These are phyloP conservation scores for Tenthredo amoena DNA, from an alignment of 2,888 invertebrate genomes.

Conservation along the genomic window DNA sequence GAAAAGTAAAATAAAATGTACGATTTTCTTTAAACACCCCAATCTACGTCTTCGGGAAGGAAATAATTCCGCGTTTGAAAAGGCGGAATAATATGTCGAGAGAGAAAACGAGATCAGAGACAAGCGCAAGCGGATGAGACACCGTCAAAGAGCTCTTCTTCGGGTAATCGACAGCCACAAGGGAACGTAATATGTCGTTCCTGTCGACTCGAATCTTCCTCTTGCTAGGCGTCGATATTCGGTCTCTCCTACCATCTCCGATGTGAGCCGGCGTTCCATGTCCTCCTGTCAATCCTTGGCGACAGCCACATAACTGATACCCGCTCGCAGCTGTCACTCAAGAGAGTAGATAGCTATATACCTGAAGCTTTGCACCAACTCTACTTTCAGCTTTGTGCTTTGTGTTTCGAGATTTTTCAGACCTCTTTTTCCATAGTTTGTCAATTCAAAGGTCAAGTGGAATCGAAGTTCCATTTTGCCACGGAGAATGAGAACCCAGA, in stretches of 20 bases:
- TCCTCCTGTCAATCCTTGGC: slow-evolving; percentile 40
- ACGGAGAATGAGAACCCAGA: not conserved
- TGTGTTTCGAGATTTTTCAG: not conserved
- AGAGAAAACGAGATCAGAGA: slow-evolving; percentile 44
- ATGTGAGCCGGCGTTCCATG: slow-evolving; percentile 18
- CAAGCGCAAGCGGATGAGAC: slow-evolving; percentile 18
- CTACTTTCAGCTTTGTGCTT: not conserved
- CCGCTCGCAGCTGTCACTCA: slow-evolving; percentile 23
- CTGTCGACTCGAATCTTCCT: slow-evolving; percentile 42
- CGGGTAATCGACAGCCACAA: slow-evolving; percentile 34
- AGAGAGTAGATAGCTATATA: not conserved
- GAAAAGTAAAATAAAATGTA: no score
- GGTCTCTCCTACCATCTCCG: not conserved
- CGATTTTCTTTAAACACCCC: not conserved
- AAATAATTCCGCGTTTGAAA: not conserved
- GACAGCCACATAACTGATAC: slow-evolving; percentile 49
- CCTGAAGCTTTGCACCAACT: not conserved
- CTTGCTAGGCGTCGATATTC: slow-evolving; percentile 6
- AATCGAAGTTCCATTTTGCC: not conserved
- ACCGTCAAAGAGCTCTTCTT: slow-evolving; percentile 29
- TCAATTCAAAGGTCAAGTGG: not conserved
- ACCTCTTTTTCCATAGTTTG: not conserved
- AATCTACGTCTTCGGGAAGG: not conserved
- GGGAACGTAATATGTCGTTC: slow-evolving; percentile 48
- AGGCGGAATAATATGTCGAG: not conserved